Percentiles rank a stretch among this genome's conserved stretches.
Evolutionary conservation across 2,888 invertebrate species (phyloP).

Genomic region (Anaspis maculata): DNA sequence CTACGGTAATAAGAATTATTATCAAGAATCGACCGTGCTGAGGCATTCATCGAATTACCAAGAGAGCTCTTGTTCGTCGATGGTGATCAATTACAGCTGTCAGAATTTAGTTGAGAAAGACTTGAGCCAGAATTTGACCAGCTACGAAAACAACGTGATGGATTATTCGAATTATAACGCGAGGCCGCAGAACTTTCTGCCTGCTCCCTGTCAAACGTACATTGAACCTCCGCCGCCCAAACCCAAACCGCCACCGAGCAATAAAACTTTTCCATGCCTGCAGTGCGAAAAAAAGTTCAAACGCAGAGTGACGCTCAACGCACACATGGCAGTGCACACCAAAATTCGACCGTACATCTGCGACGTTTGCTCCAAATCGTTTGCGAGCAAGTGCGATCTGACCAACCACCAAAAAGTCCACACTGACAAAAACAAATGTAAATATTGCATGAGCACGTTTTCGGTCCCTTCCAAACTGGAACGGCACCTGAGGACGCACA

Average conservation of each 20-base stretch:
- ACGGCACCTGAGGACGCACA: conserved; percentile 37
- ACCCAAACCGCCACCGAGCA: too few relatives aligned
- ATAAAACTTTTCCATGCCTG: conserved; percentile 29
- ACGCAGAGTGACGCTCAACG: conserved; percentile 33
- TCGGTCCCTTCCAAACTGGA: conserved; percentile 37
- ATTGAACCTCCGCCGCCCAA: too few relatives aligned
- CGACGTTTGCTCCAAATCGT: conserved; percentile 35
- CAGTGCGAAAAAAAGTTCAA: conserved; percentile 35
- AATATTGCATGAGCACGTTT: conserved; percentile 37
- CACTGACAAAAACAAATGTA: conserved; percentile 32
- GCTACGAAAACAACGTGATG: too few relatives aligned
- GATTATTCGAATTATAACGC: conserved; percentile 10
- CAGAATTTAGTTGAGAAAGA: too few relatives aligned
- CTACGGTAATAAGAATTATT: conserved; percentile 10
- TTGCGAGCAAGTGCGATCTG: conserved; percentile 35
- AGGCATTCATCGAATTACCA: conserved; percentile 11
- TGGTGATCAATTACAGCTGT: conserved; percentile 10
- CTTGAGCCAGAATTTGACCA: too few relatives aligned
- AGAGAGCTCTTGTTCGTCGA: conserved; percentile 8
- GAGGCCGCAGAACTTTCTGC: neutral
- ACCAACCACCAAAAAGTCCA: conserved; percentile 37
- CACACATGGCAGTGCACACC: conserved; percentile 36
- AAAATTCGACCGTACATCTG: conserved; percentile 34
- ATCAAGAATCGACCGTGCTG: conserved; percentile 7
- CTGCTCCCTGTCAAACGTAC: too few relatives aligned